phyloP scores from a whole-genome alignment of 1,140 invertebrate species.

The Triops cancriformis region DNA sequence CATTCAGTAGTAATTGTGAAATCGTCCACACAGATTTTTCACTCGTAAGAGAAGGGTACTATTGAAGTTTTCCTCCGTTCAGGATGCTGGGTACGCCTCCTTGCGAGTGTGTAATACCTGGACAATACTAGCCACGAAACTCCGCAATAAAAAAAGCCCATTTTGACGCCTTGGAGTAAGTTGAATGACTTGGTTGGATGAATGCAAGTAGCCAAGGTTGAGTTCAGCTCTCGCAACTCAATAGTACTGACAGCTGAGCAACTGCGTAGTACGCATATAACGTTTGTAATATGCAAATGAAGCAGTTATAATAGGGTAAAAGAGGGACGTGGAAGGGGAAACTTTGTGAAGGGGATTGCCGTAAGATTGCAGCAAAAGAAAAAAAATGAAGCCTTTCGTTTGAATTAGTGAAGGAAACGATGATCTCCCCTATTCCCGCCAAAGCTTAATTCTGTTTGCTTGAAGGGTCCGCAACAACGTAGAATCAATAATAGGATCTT shows the following conservation, averaged over 20 bases:
- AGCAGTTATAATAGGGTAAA: neutral
- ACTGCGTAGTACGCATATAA: neutral
- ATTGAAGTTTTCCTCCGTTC: too few relatives aligned
- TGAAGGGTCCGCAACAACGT: neutral
- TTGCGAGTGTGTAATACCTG: neutral
- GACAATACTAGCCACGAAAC: neutral
- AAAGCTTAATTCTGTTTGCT: neutral
- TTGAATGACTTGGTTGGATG: neutral
- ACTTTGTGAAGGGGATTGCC: neutral
- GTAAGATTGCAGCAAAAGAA: neutral
- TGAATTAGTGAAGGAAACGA: neutral
- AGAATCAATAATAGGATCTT: neutral
- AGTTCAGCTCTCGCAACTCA: neutral
- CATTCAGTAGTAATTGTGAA: too few relatives aligned
- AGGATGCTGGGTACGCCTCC: too few relatives aligned
- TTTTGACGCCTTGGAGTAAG: neutral
- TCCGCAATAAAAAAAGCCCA: neutral
- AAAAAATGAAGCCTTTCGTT: neutral
- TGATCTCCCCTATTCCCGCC: neutral
- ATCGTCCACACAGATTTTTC: too few relatives aligned
- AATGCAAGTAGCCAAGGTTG: neutral
- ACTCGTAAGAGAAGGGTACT: too few relatives aligned
- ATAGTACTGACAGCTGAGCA: neutral
- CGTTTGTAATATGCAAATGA: neutral
- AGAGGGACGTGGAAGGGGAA: neutral